phyloP scores from a whole-genome alignment of 1,140 invertebrate species.

The Caenorhabditis remanei region DNA sequence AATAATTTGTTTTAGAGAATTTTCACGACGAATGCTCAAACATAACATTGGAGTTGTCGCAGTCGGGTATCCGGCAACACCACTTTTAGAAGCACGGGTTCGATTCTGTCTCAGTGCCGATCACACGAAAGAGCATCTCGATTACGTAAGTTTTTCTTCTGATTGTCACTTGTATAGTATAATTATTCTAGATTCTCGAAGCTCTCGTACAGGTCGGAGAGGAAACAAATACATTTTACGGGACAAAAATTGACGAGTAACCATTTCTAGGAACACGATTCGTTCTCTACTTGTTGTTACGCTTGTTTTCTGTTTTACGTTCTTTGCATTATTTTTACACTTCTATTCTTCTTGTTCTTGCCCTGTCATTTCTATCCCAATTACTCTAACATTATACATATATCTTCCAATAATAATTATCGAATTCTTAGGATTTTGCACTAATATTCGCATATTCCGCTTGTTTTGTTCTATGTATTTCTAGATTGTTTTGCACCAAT shows the following conservation, averaged over 20 bases:
- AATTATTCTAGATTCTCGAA: not conserved
- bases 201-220: slow-evolving; percentile 23
- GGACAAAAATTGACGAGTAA: slow-evolving; percentile 44
- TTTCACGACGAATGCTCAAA: slow-evolving; percentile 86
- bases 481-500: not conserved
- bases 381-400: not conserved
- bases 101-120: slow-evolving; percentile 94
- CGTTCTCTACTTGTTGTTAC: not conserved
- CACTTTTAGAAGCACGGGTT: slow-evolving; percentile 90
- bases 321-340: not conserved
- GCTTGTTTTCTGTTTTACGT: not conserved
- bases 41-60: slow-evolving; percentile 90
- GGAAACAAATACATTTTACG: slow-evolving; percentile 27
- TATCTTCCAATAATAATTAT: not conserved
- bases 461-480: too few species aligned
- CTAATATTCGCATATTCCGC: not conserved
- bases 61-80: slow-evolving; percentile 96
- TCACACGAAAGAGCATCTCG: slow-evolving; percentile 93
- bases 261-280: not conserved
- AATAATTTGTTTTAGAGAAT: slow-evolving; percentile 74
- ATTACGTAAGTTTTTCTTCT: slow-evolving; percentile 82
- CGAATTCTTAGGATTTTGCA: slow-evolving; percentile 18
- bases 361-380: not conserved
- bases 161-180: not conserved
- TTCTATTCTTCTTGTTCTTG: not conserved